Base-by-base conservation (phyloP, 2,113 vertebrate species). In the Oryctolagus cuniculus region DNA sequence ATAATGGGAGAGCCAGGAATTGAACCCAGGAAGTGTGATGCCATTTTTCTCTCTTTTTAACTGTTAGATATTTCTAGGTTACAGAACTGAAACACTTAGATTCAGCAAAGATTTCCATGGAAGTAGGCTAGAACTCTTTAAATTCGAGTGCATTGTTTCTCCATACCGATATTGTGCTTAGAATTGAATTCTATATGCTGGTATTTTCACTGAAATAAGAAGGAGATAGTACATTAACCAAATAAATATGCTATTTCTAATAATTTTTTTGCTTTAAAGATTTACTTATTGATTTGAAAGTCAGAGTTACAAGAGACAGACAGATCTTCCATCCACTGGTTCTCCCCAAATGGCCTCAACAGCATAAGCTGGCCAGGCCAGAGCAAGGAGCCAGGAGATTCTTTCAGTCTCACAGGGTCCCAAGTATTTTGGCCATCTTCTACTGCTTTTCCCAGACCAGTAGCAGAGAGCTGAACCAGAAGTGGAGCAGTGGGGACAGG, bases 201-300 rank as follows among this genome's bases (percentile, higher is more conserved):
- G 96, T 96, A 97, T 96, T 97, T 97, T 96, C 82, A 96, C 78
- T 95, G 95, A 90, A 98, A 93, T 91, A 94, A 97, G 91, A 93
- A 94, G 86, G 94, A 96, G 83, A 97, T 93, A 97, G 98, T 97
- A 95, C 95, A 97, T 97, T 97, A 93, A 51, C 78, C 95, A 98
- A 92, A 89, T 97, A 97, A 94, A 95, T 96, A 96, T 58, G 84
- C 63, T 95, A 95, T 93, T 97, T 98, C 44, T 44, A 6, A 44
- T 44, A 44, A 44, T 44, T 44, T 44, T 44, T 44, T 44, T 44
- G 44, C 6, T 44, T 44, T 44, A 44, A 44, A 44, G 44, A 44
- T 44, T 44, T 44, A 44, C 7, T 44, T 44, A 44, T 44, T 44
- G 44, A 44, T 44, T 44, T 44, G 6, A 44, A 44, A 44, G 44